These are phyloP conservation scores for Paedocypris sp. DNA, from an alignment of 2,113 vertebrate genomes.

Conservation along the genomic window DNA sequence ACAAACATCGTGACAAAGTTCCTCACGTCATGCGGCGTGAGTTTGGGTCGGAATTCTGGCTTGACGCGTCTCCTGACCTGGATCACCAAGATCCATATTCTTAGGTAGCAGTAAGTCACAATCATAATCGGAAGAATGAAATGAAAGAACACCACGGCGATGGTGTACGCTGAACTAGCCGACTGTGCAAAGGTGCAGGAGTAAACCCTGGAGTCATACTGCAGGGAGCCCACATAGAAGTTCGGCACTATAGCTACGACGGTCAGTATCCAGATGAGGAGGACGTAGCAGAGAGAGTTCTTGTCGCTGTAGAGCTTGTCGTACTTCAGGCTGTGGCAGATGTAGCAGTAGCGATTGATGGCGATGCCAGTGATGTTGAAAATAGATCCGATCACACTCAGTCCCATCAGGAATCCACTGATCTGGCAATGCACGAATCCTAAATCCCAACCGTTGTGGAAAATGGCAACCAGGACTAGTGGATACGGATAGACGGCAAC, in stretches of 20 bases:
- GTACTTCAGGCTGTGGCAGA: constrained; percentile 76
- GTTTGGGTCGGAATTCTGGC: constrained; percentile 57
- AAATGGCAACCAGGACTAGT: constrained; percentile 69
- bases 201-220: constrained; percentile 72
- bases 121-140: constrained; percentile 71
- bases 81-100: constrained; percentile 76
- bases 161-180: constrained; percentile 68
- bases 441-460: constrained; percentile 73
- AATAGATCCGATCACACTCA: constrained; percentile 75
- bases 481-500: constrained; percentile 78
- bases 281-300: constrained; percentile 66
- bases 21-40: constrained; percentile 73
- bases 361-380: constrained; percentile 80
- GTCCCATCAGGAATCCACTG: constrained; percentile 74
- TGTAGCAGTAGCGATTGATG: constrained; percentile 76
- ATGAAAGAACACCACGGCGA: constrained; percentile 75
- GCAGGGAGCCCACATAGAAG: constrained; percentile 64
- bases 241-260: constrained; percentile 72
- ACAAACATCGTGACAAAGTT: constrained; percentile 82
- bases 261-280: constrained; percentile 69
- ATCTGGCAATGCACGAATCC: constrained; percentile 72
- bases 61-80: constrained; percentile 70
- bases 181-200: constrained; percentile 73
- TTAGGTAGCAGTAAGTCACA: constrained; percentile 72
- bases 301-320: constrained; percentile 69